Evolutionary conservation across 2,797 vertebrate species (phyloP).

Genomic region (Todus mexicanus): DNA sequence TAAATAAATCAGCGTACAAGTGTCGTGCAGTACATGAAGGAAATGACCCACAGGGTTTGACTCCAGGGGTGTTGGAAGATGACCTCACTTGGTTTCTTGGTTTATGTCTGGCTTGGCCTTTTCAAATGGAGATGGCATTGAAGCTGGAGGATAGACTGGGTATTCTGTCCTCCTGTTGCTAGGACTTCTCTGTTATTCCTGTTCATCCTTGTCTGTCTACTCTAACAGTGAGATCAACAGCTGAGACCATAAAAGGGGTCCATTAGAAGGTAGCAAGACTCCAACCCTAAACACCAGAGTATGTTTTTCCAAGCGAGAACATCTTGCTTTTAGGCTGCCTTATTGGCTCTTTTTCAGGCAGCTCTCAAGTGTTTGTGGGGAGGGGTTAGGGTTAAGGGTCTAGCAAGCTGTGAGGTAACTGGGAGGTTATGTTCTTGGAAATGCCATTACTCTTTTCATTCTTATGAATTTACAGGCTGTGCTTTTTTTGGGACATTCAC

Average conservation of each 20-base stretch:
- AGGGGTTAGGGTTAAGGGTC: slow-evolving; percentile 12
- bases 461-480: slow-evolving; percentile 41
- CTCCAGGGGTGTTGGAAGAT: background rate
- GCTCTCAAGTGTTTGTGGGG: background rate
- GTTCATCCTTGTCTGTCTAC: background rate
- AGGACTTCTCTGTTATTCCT: background rate
- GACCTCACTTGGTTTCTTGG: slow-evolving; percentile 12
- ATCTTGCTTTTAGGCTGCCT: slow-evolving; percentile 36
- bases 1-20: slow-evolving; percentile 50
- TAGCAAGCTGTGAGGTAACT: slow-evolving; percentile 44
- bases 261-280: slow-evolving; percentile 41
- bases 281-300: background rate
- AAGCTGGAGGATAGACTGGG: background rate
- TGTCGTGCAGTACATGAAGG: background rate
- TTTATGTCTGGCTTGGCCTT: slow-evolving; percentile 4
- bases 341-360: slow-evolving; percentile 31
- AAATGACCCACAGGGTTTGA: background rate
- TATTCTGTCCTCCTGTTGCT: background rate
- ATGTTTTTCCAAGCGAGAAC: slow-evolving; percentile 25
- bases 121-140: background rate
- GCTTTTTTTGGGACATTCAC: slow-evolving; percentile 32
- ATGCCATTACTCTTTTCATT: slow-evolving; percentile 44
- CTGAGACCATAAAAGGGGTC: slow-evolving; percentile 37
- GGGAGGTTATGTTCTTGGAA: slow-evolving; percentile 45
- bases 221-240: slow-evolving; percentile 25